Evolutionary conservation across 2,888 invertebrate genomes (phyloP).

Genomic region (Agrotis ipsilon): DNA sequence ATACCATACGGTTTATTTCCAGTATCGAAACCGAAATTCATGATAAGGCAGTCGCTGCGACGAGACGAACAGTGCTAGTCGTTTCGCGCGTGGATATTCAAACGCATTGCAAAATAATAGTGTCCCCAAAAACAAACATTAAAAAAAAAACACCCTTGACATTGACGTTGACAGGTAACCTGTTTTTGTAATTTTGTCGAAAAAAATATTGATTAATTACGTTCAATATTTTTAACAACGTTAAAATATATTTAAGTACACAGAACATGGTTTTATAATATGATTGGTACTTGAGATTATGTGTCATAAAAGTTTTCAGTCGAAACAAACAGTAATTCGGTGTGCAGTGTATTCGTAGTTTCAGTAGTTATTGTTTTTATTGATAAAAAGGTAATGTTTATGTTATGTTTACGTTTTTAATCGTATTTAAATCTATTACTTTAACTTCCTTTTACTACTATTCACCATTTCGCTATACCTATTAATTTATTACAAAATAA

Average conservation of each 20-base stretch:
- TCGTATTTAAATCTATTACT: constrained; percentile 4
- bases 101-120: constrained; percentile 51
- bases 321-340: constrained; percentile 62
- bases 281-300: constrained; percentile 70
- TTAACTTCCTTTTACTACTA: not conserved
- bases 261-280: constrained; percentile 53
- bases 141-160: constrained; percentile 69
- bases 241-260: constrained; percentile 46
- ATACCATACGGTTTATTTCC: constrained; percentile 72
- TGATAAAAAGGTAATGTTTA: constrained; percentile 66
- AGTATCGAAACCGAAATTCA: constrained; percentile 69
- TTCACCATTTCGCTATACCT: not conserved
- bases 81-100: constrained; percentile 66
- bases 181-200: constrained; percentile 56
- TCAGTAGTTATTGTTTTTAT: constrained; percentile 51
- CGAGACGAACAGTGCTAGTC: constrained; percentile 72
- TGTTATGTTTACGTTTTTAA: constrained; percentile 37
- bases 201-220: constrained; percentile 77
- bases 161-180: constrained; percentile 86
- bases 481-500: not conserved
- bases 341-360: constrained; percentile 62
- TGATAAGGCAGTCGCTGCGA: constrained; percentile 74
- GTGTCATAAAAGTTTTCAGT: constrained; percentile 67
- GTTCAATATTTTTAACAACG: constrained; percentile 56
- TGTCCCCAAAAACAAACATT: constrained; percentile 59